Evolutionary conservation across 2,113 vertebrate species (phyloP), one percentile per base, ranked within the genome.

Genomic region (Archocentrus centrarchus): DNA sequence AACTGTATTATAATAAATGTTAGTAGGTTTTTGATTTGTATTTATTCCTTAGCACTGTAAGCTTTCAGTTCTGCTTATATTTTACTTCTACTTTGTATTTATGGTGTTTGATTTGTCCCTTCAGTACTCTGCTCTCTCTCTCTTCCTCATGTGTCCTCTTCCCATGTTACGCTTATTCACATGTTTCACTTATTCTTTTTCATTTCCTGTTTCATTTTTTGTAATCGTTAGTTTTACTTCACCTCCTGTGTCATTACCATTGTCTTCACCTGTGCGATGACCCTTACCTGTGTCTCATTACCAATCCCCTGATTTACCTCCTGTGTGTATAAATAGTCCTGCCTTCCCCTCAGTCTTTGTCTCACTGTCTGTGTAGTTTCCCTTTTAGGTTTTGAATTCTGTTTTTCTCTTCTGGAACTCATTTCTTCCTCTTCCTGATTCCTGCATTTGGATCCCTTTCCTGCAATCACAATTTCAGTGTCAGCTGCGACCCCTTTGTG

Each of bases 311-410:
- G 64, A 30, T 47, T 39, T 47, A 47, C 44, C 41, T 13, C 41
- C 50, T 50, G 15, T 68, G 64, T 68, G 41, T 68, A 70, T 70
- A 70, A 47, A 70, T 70, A 70, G 64, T 50, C 41, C 41, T 20
- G 41, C 18, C 13, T 47, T 15, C 44, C 13, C 44, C 11, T 13
- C 41, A 13, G 11, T 44, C 41, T 15, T 14, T 5, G 41, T 44
- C 41, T 44, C 11, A 14, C 3, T 44, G 41, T 44, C 13, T 13
- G 41, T 44, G 41, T 14, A 44, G 41, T 44, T 1, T 47, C 39
- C 39, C 44, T 47, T 47, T 15, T 47, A 47, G 14, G 44, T 47
- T 47, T 47, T 47, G 44, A 4, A 47, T 47, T 47, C 5, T 47
- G 44, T 47, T 14, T 14, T 15, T 47, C 44, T 47, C 13, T 47